Base-by-base conservation (phyloP, 2,888 invertebrate species). In the Euzophera pinguis region DNA sequence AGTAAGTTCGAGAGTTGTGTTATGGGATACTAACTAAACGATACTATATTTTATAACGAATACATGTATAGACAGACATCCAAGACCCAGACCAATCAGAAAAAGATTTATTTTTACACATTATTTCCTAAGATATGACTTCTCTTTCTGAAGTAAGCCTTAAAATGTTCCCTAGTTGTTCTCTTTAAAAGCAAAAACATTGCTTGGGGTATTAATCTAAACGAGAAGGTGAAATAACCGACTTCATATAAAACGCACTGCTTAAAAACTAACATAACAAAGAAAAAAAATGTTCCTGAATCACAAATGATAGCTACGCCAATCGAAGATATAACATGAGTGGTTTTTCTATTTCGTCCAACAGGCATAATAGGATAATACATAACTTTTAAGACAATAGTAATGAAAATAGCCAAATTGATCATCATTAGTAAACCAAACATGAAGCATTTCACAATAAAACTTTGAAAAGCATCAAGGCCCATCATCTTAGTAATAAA, bases 231-330 rank as follows among this genome's bases (percentile, higher is more conserved):
- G 16, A 34, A 34, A 16, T 9, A 32, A 9, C 50, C 50, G 9
- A 50, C 8, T 8, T 17, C 10, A 17, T n/a, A 8, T 8, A 50
- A 34, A 13, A 8, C 3, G 12, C 16, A 16, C 3, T 3, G 17
- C 0, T 4, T 8, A 0, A 49, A 27, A 9, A 49, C 0, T 8
- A 42, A 7, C 34, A 42, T 34, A 4, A 8, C 2, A n/a, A 50
- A 4, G 9, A 34, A 50, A 17, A 50, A 9, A 12, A 50, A 29
- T 16, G 17, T n/a, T 12, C 32, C 42, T 6, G 56, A 52, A 42
- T 66, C 69, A 53, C 69, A 62, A 22, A 68, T 7, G 9, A 68
- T 9, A 2, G 58, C 69, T 0, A 62, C 60, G 2, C 67, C 69
- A 0, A 66, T 51, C 39, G 68, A 50, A 10, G 69, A 55, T 10